Base-by-base conservation (phyloP, 1,140 invertebrate species). In the Formica exsecta region DNA sequence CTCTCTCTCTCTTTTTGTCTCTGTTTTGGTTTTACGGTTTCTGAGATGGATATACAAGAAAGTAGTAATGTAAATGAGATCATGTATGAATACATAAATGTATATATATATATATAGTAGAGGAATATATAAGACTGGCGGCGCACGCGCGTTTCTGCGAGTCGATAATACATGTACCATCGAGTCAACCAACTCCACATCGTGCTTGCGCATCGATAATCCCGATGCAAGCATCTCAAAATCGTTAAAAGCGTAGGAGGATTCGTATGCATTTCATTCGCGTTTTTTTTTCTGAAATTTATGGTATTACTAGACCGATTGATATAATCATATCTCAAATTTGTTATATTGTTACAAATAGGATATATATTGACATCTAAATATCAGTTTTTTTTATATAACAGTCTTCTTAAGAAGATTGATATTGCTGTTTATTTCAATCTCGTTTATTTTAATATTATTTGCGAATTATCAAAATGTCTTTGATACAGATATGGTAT, bases 141-240 rank as follows among this genome's bases (percentile, higher is more conserved):
- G 48, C 88, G 88, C 88, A 89, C 74, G 88, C 88, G 88, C 87
- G 32, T 36, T 59, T 76, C 65, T n/a, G n/a, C 71, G 41, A 89
- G 88, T 89, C 88, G 88, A 89, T 89, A 89, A 89, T 88, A 48
- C 71, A 51, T 51, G 16, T 51, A 89, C 83, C 83, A 75, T 88
- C 83, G 88, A 88, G 70, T 57, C 74, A 66, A 29, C 74, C 65
- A 88, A 85, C 87, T 86, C 71, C 75, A 83, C 83, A 73, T 84
- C 57, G 74, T 19, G 19, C 2, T 89, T 89, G 41, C 70, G 70
- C 87, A 86, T 89, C 61, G 64, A 54, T 86, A 54, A 89, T 89
- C 71, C 25, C 32, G 48, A 57, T 64, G 51, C 41, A 44, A 38
- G 25, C 22, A 59, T 22, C 38, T 38, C 38, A 19, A 70, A 81